phyloP scores from a whole-genome alignment of 2,113 vertebrate genomes.

The Ascaphus truei region DNA sequence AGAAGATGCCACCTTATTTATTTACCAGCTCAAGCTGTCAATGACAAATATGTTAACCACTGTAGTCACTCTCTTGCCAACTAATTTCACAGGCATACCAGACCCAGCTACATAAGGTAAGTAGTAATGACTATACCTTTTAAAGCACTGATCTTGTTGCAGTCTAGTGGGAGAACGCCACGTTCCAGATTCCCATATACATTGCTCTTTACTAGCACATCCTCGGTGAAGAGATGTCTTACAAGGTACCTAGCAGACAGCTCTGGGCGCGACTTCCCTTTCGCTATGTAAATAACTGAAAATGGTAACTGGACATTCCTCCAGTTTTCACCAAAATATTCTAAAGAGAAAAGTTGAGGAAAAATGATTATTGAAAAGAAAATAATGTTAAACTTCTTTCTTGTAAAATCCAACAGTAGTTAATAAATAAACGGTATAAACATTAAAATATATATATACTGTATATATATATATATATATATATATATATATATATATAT shows the following conservation, averaged over 20 bases:
- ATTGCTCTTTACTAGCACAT: conserved; percentile 63
- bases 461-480: too few relatives aligned
- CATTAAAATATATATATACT: too few relatives aligned
- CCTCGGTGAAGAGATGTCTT: conserved; percentile 64
- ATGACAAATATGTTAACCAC: too few relatives aligned
- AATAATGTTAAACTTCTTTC: not conserved
- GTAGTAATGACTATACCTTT: too few relatives aligned
- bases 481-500: too few relatives aligned
- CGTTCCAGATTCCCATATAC: conserved; percentile 55
- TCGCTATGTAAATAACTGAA: conserved; percentile 54
- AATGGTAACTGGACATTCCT: conserved; percentile 58
- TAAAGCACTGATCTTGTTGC: conserved; percentile 66
- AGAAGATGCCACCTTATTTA: too few relatives aligned
- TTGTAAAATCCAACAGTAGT: too few relatives aligned
- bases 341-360: conserved; percentile 41
- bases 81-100: too few relatives aligned
- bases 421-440: too few relatives aligned
- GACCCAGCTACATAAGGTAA: too few relatives aligned
- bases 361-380: not conserved
- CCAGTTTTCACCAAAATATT: conserved; percentile 56
- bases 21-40: too few relatives aligned
- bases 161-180: conserved; percentile 58
- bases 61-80: too few relatives aligned
- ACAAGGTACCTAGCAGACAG: conserved; percentile 65
- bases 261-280: conserved; percentile 54